Evolutionary conservation across 2,888 invertebrate species (phyloP).

Genomic region (Habrosyne pyritoides): DNA sequence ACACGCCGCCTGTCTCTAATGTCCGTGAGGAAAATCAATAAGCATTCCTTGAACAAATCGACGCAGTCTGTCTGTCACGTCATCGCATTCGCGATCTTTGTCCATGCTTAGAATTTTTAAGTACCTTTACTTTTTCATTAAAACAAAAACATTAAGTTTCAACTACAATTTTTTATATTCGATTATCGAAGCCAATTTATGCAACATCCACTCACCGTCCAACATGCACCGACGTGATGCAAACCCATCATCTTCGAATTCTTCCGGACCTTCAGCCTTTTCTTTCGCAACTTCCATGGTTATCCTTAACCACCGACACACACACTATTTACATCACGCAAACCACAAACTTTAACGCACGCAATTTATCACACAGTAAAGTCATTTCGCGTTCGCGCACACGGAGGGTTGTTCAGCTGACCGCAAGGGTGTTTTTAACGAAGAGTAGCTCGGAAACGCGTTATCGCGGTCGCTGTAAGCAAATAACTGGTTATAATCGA

Average conservation of each 20-base stretch:
- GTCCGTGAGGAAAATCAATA: constrained; percentile 46
- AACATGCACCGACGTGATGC: constrained; percentile 76
- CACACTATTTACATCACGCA: constrained; percentile 51
- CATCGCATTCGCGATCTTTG: constrained; percentile 37
- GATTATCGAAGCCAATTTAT: constrained; percentile 14
- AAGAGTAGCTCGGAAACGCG: constrained; percentile 52
- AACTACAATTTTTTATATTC: constrained; percentile 10
- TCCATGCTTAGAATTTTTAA: constrained; percentile 25
- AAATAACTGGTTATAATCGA: constrained; percentile 73
- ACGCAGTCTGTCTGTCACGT: constrained; percentile 26
- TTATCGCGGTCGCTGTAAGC: constrained; percentile 65
- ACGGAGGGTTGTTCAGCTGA: constrained; percentile 48
- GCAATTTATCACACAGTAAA: constrained; percentile 47
- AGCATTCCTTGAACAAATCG: constrained; percentile 29
- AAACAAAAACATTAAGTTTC: not conserved
- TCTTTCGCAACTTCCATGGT: constrained; percentile 71
- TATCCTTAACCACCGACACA: constrained; percentile 43
- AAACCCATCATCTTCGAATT: constrained; percentile 70
- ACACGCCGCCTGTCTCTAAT: constrained; percentile 32
- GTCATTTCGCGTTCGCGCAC: constrained; percentile 36
- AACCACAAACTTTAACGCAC: constrained; percentile 38
- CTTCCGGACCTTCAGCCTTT: constrained; percentile 56
- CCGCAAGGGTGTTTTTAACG: constrained; percentile 32
- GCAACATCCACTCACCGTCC: constrained; percentile 65
- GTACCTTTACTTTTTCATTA: not conserved